Percentiles rank a stretch among this genome's conserved stretches.
Evolutionary conservation across 2,888 invertebrate species (phyloP).

Genomic region (Lysandra coridon): DNA sequence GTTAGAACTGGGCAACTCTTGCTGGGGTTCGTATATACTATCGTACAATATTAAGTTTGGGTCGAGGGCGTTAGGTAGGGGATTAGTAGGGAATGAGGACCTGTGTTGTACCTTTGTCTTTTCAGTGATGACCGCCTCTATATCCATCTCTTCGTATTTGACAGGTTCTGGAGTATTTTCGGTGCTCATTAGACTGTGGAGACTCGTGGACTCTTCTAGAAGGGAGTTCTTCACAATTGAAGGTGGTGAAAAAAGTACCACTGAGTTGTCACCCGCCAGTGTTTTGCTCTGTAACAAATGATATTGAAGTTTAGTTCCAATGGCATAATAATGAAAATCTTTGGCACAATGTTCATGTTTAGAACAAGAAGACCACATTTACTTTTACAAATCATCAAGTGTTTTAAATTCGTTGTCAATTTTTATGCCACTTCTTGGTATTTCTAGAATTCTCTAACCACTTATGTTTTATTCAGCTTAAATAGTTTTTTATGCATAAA

Average conservation of each 20-base stretch:
- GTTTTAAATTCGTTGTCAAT: too few species aligned
- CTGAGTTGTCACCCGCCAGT: conserved; percentile 87
- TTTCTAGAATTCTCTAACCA: too few species aligned
- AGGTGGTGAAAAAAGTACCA: conserved; percentile 91
- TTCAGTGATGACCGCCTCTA: conserved; percentile 65
- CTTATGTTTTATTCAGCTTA: too few species aligned
- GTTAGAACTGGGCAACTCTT: conserved; percentile 44
- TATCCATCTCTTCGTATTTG: conserved; percentile 64
- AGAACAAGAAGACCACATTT: too few species aligned
- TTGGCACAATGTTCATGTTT: too few species aligned
- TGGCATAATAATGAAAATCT: too few species aligned
- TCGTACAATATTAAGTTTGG: conserved; percentile 48
- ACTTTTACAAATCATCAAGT: too few species aligned
- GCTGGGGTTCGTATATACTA: conserved; percentile 45
- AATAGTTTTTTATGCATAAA: too few species aligned
- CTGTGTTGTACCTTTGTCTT: conserved; percentile 79
- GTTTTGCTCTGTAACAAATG: conserved; percentile 89
- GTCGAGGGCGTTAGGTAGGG: conserved; percentile 57
- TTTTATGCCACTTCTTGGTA: too few species aligned
- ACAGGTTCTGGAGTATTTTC: conserved; percentile 66
- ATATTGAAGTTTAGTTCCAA: conserved; percentile 30
- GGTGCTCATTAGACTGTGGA: conserved; percentile 74
- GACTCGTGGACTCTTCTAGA: conserved; percentile 82
- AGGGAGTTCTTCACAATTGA: conserved; percentile 92
- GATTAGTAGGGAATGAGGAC: conserved; percentile 72